These are phyloP conservation scores for Drosophila subquinaria DNA, from an alignment of 2,888 invertebrate species.

Conservation along the genomic window DNA sequence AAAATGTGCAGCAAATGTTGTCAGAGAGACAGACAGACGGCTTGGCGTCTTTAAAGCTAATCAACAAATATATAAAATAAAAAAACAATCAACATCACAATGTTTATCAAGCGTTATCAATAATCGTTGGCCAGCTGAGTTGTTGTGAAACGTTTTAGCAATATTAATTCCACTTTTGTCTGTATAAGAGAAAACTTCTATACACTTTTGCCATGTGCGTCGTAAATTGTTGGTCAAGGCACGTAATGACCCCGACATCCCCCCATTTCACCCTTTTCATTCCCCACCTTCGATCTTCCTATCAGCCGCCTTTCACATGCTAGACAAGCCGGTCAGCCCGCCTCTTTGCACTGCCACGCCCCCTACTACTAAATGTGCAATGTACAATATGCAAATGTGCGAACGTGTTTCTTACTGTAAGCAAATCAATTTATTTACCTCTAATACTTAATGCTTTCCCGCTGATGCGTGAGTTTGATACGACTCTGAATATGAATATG, in stretches of 20 bases:
- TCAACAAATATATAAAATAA: neutral
- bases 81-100: neutral
- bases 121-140: conserved; percentile 17
- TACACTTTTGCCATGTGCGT: conserved; percentile 30
- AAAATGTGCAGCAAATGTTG: neutral
- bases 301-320: conserved; percentile 69
- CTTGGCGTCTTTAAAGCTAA: conserved; percentile 27
- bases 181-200: neutral
- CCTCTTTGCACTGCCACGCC: conserved; percentile 36
- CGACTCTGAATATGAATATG: conserved; percentile 6
- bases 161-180: conserved; percentile 46
- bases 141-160: conserved; percentile 46
- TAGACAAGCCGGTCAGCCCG: conserved; percentile 17
- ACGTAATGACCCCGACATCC: conserved; percentile 52
- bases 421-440: conserved; percentile 55
- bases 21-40: conserved; percentile 46
- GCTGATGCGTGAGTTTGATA: conserved; percentile 8
- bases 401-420: conserved; percentile 63
- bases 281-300: conserved; percentile 11
- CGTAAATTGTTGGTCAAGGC: conserved; percentile 48
- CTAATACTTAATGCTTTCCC: conserved; percentile 1
- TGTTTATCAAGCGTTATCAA: conserved; percentile 40
- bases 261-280: too few species aligned
- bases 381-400: conserved; percentile 44
- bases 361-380: conserved; percentile 25